These are phyloP conservation scores for Euura saliciscinereae DNA, from an alignment of 1,140 invertebrate species.

Conservation along the genomic window DNA sequence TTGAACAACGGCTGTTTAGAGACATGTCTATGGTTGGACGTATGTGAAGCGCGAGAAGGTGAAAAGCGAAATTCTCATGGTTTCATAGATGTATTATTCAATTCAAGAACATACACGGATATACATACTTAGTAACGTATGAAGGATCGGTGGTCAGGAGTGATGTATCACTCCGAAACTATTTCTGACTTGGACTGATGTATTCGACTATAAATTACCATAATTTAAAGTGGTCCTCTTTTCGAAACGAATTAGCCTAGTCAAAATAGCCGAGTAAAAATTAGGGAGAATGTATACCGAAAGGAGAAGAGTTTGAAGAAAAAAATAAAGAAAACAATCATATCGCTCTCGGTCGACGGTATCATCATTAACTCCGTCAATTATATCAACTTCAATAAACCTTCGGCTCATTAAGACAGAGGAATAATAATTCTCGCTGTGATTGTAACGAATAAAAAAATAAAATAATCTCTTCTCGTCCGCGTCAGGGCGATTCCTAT, in stretches of 20 bases:
- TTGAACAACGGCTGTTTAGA: too few relatives aligned
- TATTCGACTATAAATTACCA: slow-evolving; percentile 12
- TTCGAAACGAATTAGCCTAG: slow-evolving; percentile 5
- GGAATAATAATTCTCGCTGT: too few relatives aligned
- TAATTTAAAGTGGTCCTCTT: slow-evolving; percentile 9
- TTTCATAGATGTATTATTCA: background rate
- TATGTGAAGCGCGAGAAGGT: background rate
- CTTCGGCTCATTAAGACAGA: too few relatives aligned
- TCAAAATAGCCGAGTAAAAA: slow-evolving; percentile 4
- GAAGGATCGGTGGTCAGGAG: slow-evolving; percentile 11
- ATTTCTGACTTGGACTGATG: slow-evolving; percentile 17
- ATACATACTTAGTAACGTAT: background rate
- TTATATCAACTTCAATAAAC: too few relatives aligned
- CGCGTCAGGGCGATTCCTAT: slow-evolving; percentile 49
- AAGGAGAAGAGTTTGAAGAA: background rate
- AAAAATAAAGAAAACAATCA: too few relatives aligned
- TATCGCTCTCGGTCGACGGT: too few relatives aligned
- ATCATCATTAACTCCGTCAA: too few relatives aligned
- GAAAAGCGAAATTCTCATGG: background rate
- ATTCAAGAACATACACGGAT: slow-evolving; percentile 3
- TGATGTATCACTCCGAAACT: slow-evolving; percentile 11
- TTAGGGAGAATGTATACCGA: background rate
- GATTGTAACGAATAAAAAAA: too few relatives aligned
- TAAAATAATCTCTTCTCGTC: too few relatives aligned
- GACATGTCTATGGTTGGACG: too few relatives aligned